A percentile compares a stretch with the other conserved stretches of the same genome.
Evolutionary conservation across 1,140 invertebrate species (phyloP).

Genomic region (Bactericera cockerelli): DNA sequence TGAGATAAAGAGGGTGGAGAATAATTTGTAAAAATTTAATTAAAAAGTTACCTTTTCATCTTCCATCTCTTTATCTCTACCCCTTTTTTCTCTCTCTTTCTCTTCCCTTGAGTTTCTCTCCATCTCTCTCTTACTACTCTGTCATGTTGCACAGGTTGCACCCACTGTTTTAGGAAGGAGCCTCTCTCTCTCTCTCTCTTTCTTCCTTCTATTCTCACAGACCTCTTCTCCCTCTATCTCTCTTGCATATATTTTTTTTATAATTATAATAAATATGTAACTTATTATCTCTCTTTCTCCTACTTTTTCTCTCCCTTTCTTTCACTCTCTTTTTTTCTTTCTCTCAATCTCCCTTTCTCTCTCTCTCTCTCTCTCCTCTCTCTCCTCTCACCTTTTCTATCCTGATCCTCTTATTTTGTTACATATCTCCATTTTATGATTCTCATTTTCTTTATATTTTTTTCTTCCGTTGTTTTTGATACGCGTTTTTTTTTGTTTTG

Average conservation of each 20-base stretch:
- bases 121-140: not conserved
- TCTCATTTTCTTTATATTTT: too few species aligned
- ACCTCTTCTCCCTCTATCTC: not conserved
- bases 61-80: too few species aligned
- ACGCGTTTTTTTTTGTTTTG: too few species aligned
- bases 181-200: not conserved
- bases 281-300: too few species aligned
- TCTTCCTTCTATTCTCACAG: conserved; percentile 1
- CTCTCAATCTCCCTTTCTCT: not conserved
- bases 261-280: too few species aligned
- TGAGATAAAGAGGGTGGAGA: not conserved
- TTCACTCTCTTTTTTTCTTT: not conserved
- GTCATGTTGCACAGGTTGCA: not conserved
- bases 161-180: not conserved
- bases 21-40: not conserved
- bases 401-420: too few species aligned
- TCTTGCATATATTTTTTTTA: too few species aligned
- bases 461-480: too few species aligned
- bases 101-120: not conserved
- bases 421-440: too few species aligned
- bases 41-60: not conserved
- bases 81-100: too few species aligned
- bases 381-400: too few species aligned
- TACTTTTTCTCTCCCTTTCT: not conserved
- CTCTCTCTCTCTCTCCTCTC: too few species aligned